Evolutionary conservation across 2,888 invertebrate genomes (phyloP).

Genomic region (Griposia aprilina): DNA sequence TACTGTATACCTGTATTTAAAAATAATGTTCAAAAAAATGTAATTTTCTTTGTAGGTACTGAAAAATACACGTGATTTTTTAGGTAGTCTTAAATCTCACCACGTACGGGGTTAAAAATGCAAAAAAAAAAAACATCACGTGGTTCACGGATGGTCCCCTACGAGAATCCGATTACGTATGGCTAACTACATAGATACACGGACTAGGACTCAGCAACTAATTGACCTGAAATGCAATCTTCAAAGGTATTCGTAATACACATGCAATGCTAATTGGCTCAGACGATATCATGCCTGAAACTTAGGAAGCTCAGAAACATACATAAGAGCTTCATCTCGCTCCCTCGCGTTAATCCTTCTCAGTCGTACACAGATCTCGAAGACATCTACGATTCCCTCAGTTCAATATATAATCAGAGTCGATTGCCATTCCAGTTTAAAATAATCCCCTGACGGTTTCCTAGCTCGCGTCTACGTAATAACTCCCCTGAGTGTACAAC

Average conservation of each 20-base stretch:
- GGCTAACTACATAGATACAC: background rate
- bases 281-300: constrained; percentile 29
- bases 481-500: constrained; percentile 83
- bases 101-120: too few species aligned
- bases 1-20: too few species aligned
- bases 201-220: constrained; percentile 3
- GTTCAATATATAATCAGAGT: constrained; percentile 63
- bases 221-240: constrained; percentile 49
- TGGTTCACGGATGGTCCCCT: too few species aligned
- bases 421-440: constrained; percentile 67
- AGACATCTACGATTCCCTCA: constrained; percentile 54
- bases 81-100: too few species aligned
- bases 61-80: too few species aligned
- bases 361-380: constrained; percentile 15
- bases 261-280: constrained; percentile 41
- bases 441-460: constrained; percentile 69
- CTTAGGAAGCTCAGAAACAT: constrained; percentile 27
- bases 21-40: too few species aligned
- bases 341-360: constrained; percentile 20
- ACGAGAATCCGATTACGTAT: constrained; percentile 30
- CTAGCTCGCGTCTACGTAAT: constrained; percentile 78
- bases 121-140: too few species aligned
- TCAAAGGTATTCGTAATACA: constrained; percentile 36
- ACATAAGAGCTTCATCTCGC: constrained; percentile 14
- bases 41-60: too few species aligned